Conservation (phyloP, 2,113 vertebrate genomes). For the Zonotrichia leucophrys region DNA sequence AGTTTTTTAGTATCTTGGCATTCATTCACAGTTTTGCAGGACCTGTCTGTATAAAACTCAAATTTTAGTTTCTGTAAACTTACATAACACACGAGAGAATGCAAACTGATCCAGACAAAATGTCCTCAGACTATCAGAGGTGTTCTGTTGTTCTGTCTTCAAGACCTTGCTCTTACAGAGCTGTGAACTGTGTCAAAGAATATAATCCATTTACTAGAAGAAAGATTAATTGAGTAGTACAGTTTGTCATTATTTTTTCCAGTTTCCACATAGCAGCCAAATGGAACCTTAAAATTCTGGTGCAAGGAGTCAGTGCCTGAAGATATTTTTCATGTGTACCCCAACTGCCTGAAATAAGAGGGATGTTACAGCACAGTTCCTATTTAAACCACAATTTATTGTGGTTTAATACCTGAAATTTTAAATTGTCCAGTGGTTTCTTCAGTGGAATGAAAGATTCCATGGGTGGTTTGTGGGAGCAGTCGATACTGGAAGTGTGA, state of each 20-base stretch:
- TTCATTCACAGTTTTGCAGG: background rate
- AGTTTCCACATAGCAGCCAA: background rate
- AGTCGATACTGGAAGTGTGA: background rate
- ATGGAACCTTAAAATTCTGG: background rate
- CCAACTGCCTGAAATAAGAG: background rate
- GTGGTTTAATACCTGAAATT: background rate
- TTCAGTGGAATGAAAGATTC: background rate
- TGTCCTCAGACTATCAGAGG: background rate
- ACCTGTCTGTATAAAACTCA: background rate
- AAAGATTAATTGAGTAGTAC: constrained; percentile 24
- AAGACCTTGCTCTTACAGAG: background rate
- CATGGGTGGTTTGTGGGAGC: background rate
- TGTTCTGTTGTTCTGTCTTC: constrained; percentile 25
- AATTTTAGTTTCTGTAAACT: background rate
- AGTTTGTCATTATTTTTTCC: constrained; percentile 7
- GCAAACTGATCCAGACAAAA: background rate
- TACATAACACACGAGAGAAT: background rate
- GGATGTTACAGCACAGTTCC: background rate
- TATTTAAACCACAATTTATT: background rate
- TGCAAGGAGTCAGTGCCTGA: background rate
- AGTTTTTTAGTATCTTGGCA: background rate
- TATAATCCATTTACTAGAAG: background rate
- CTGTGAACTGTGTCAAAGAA: constrained; percentile 42
- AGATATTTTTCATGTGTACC: background rate
- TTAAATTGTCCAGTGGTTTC: background rate